Evolutionary conservation across 2,888 invertebrate genomes (phyloP).

Genomic region (Spodoptera littoralis): DNA sequence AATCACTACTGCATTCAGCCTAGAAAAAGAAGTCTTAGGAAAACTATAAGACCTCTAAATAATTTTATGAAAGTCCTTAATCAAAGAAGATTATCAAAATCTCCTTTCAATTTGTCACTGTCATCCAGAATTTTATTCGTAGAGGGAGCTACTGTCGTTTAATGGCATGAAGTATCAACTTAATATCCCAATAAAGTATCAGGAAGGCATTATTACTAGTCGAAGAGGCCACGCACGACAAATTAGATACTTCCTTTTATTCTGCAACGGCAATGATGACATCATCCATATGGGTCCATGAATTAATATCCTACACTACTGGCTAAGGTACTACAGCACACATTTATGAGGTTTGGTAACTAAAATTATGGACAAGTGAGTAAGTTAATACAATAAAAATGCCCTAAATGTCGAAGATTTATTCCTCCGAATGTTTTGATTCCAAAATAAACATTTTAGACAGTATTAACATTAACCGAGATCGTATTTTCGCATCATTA

Average conservation of each 20-base stretch:
- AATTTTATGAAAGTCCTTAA: neutral
- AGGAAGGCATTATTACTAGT: constrained; percentile 47
- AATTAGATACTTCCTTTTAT: constrained; percentile 66
- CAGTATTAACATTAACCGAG: constrained; percentile 11
- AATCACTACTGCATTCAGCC: no score
- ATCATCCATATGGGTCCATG: constrained; percentile 55
- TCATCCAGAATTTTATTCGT: neutral
- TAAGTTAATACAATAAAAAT: constrained; percentile 1
- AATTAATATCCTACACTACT: constrained; percentile 54
- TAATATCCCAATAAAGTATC: constrained; percentile 27
- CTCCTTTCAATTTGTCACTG: neutral
- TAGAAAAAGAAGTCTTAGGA: neutral
- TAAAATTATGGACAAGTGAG: neutral
- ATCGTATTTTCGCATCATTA: constrained; percentile 33
- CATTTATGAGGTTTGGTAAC: neutral
- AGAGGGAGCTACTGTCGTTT: constrained; percentile 1
- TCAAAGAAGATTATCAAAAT: neutral
- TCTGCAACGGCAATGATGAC: constrained; percentile 55
- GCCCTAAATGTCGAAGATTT: constrained; percentile 13
- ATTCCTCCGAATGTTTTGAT: constrained; percentile 15
- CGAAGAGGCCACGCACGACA: constrained; percentile 61
- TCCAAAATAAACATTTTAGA: constrained; percentile 26
- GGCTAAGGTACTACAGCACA: constrained; percentile 24
- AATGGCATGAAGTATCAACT: constrained; percentile 8
- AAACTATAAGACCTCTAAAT: neutral